Percentiles rank a stretch among this genome's conserved stretches.
phyloP scores from a whole-genome alignment of 1,140 invertebrate genomes.

The Pogonus chalceus region DNA sequence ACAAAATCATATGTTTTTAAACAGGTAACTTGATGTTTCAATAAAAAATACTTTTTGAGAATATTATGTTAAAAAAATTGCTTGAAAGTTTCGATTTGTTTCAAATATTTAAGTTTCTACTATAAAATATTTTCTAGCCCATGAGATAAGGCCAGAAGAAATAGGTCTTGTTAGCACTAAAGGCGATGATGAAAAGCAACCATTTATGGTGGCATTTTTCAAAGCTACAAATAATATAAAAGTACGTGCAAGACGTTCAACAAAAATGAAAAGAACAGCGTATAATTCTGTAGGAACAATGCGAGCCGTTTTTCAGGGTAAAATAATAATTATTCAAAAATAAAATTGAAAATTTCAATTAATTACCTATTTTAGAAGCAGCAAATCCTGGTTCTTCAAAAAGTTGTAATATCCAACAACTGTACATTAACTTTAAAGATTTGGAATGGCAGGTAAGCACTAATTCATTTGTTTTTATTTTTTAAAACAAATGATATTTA shows the following conservation, averaged over 20 bases:
- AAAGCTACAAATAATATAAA: constrained; percentile 47
- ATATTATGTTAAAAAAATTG: too few relatives aligned
- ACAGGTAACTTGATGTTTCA: too few relatives aligned
- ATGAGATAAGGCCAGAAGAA: constrained; percentile 71
- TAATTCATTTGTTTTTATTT: constrained; percentile 10
- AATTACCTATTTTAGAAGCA: too few relatives aligned
- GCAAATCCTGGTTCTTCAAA: constrained; percentile 43
- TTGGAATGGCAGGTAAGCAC: constrained; percentile 72
- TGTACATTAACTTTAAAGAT: constrained; percentile 86
- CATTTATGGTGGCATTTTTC: constrained; percentile 81
- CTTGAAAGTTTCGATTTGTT: background rate
- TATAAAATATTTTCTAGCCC: constrained; percentile 42
- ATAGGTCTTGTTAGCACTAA: constrained; percentile 69
- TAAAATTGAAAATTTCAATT: constrained; percentile 36
- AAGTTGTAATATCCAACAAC: constrained; percentile 77
- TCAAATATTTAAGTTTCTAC: too few relatives aligned
- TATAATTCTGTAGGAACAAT: constrained; percentile 26
- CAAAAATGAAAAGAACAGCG: constrained; percentile 26
- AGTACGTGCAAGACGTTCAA: constrained; percentile 42
- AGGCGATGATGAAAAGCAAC: constrained; percentile 71
- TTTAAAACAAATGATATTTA: too few relatives aligned
- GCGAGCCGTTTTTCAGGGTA: constrained; percentile 10
- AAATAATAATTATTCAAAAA: constrained; percentile 21
- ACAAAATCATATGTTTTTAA: too few relatives aligned
- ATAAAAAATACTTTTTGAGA: too few relatives aligned